Base-by-base conservation (phyloP, 2,113 vertebrate genomes). In the Dipodomys merriami region DNA sequence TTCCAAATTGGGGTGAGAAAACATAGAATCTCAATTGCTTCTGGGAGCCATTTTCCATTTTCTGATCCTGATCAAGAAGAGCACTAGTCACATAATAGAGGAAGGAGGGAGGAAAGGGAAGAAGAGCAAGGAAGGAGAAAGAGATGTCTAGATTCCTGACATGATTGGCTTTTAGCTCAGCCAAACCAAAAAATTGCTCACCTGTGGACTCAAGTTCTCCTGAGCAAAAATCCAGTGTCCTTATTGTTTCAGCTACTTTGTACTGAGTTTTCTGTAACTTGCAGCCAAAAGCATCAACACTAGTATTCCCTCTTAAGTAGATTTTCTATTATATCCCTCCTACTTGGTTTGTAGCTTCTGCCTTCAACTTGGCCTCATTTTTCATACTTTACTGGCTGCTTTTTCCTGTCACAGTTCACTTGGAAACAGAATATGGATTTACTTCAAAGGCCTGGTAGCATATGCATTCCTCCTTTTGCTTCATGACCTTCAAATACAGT, bases 341-440 rank as follows among this genome's bases (percentile, higher is more conserved):
- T 83, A 1, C 83, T 72, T 83, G 49, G 53, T 84, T 62, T 86
- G 72, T 68, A 71, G 27, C 15, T 15, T 64, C 49, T 71, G 57
- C 49, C 12, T 91, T 33, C 46, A 64, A 13, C 5, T 13, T 91
- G 77, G 81, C 15, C 39, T 91, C 67, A 23, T 77, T 89, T 65
- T 71, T 83, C n/a, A 23, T 15, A 64, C 33, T 9, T 49, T 68
- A 22, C 62, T 72, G 19, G 53, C 8, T 33, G 20, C 25, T 64
- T 74, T 83, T 92, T 57, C 64, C 82, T 60, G 29, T 86, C 62
- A 65, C 86, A 86, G 23, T 80, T 91, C 33, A 74, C 83, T 91
- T 69, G 67, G 39, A 60, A 71, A 78, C 1, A 83, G 64, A 86
- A 83, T 71, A 29, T 30, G 39, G 33, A 79, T 68, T 89, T 91